A percentile compares a stretch with the other conserved stretches of the same genome.
Conservation (phyloP, 92 coral and sea anemone genomes). For the Plumapathes pennacea region DNA sequence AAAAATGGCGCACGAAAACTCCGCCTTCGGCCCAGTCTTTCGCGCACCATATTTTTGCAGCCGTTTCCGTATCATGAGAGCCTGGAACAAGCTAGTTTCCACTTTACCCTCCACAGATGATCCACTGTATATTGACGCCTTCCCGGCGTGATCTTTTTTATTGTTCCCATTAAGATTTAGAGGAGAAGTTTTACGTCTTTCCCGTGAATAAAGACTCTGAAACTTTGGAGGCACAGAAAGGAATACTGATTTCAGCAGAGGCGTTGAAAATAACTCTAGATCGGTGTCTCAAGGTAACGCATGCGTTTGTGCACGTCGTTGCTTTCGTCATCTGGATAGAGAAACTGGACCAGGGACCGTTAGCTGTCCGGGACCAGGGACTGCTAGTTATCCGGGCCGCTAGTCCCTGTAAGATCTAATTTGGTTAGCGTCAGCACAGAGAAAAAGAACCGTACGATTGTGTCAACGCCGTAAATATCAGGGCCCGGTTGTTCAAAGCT, state of each 20-base stretch:
- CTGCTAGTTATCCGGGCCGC: no score
- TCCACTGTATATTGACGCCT: no score
- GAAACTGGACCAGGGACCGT: neutral
- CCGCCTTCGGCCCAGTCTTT: no score
- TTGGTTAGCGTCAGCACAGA: no score
- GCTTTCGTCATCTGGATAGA: neutral
- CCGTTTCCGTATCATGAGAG: neutral
- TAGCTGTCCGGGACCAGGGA: neutral
- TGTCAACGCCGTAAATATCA: no score
- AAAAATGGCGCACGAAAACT: no score
- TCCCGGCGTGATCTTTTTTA: no score
- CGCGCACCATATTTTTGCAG: no score
- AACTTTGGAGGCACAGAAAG: conserved; percentile 55
- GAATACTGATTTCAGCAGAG: conserved; percentile 55
- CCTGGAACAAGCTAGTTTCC: neutral
- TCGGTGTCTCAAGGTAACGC: conserved; percentile 61
- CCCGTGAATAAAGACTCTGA: conserved; percentile 52
- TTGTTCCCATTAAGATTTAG: conserved; percentile 33
- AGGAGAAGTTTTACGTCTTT: conserved; percentile 63
- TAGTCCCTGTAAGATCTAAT: no score
- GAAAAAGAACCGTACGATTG: no score
- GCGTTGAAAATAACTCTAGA: conserved; percentile 75
- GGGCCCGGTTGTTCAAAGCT: no score
- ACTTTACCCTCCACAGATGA: no score
- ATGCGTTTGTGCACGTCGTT: neutral